phyloP scores from a whole-genome alignment of 2,113 vertebrate species.

The Peucedramus taeniatus region DNA sequence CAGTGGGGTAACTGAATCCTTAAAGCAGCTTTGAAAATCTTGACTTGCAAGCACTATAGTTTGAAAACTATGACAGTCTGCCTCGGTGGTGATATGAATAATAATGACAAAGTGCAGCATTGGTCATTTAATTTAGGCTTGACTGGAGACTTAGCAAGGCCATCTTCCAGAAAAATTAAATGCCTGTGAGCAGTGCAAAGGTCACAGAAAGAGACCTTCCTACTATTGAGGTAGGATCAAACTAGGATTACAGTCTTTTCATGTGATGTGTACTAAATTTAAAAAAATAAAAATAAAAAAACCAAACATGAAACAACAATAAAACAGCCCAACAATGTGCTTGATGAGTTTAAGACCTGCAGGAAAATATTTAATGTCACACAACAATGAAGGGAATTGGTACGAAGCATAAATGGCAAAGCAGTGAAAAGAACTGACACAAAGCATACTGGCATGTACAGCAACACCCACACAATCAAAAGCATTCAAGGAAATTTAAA shows the following conservation, averaged over 20 bases:
- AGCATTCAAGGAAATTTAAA: conserved; percentile 31
- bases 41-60: neutral
- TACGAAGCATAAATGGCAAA: conserved; percentile 36
- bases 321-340: neutral
- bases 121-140: conserved; percentile 7
- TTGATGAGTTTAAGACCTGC: conserved; percentile 28
- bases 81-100: conserved; percentile 21
- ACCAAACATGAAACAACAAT: neutral
- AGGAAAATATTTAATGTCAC: conserved; percentile 36
- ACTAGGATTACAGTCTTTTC: neutral
- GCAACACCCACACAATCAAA: conserved; percentile 57
- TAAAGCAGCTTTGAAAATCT: conserved; percentile 12
- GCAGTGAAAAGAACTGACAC: conserved; percentile 55
- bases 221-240: neutral
- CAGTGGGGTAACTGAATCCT: neutral
- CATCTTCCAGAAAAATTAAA: conserved; percentile 35
- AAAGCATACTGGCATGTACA: conserved; percentile 51
- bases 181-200: neutral
- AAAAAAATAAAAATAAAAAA: neutral
- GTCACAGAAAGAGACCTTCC: neutral
- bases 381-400: conserved; percentile 32
- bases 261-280: neutral
- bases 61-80: conserved; percentile 42
- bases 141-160: conserved; percentile 19
- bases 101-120: neutral